Evolutionary conservation across 1,140 invertebrate genomes (phyloP).

Genomic region (Philotrypesis tridentata): DNA sequence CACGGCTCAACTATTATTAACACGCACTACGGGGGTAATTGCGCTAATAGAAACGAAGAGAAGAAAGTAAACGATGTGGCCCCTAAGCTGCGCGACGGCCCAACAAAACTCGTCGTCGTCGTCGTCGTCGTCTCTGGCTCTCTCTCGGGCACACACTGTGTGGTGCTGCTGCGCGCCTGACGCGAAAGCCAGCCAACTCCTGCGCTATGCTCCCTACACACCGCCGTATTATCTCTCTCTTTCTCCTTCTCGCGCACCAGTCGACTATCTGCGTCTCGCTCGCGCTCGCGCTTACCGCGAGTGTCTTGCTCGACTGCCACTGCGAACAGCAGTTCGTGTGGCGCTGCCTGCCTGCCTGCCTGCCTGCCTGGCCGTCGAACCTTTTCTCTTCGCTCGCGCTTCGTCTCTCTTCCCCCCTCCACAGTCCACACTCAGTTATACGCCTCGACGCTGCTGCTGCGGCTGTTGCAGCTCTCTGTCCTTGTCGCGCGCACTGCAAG

Average conservation of each 20-base stretch:
- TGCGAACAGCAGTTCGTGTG: constrained; percentile 31
- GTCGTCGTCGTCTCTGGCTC: background rate
- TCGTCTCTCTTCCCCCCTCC: too few relatives aligned
- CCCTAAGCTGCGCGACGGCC: too few relatives aligned
- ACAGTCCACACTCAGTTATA: too few relatives aligned
- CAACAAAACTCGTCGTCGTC: too few relatives aligned
- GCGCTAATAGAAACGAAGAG: background rate
- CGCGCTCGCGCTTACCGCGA: background rate
- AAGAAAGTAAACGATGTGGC: background rate
- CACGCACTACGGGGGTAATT: background rate
- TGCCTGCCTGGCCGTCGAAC: constrained; percentile 25
- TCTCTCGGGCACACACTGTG: background rate
- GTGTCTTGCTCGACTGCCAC: constrained; percentile 35
- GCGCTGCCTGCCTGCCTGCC: background rate
- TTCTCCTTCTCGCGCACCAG: too few relatives aligned
- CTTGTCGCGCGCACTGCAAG: background rate
- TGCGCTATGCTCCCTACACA: background rate
- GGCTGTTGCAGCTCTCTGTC: too few relatives aligned
- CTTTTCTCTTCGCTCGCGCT: constrained; percentile 6
- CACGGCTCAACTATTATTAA: background rate
- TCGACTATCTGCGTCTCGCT: background rate
- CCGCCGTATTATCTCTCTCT: background rate
- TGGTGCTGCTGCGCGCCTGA: background rate
- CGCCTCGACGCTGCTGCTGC: too few relatives aligned
- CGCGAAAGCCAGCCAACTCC: background rate